These are phyloP conservation scores for Pseudoips prasinana DNA, from an alignment of 2,888 invertebrate species.

Conservation along the genomic window DNA sequence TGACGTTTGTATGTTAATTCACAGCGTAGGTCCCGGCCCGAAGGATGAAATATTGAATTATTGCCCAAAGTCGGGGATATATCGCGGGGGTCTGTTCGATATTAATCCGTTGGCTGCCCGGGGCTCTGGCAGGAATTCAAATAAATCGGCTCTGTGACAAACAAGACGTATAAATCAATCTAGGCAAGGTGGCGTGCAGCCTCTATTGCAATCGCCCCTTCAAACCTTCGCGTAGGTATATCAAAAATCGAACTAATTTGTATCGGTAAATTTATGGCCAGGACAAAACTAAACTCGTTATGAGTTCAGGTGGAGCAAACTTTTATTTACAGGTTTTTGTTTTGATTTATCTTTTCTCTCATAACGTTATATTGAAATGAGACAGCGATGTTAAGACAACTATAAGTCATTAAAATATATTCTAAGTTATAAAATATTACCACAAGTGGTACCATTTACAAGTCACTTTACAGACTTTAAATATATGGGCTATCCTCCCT, in stretches of 20 bases:
- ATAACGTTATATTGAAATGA: constrained; percentile 10
- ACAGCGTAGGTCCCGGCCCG: constrained; percentile 71
- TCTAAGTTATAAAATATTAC: too few species aligned
- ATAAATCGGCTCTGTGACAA: constrained; percentile 81
- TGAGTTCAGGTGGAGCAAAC: constrained; percentile 62
- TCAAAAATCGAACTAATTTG: constrained; percentile 69
- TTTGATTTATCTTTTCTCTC: constrained; percentile 60
- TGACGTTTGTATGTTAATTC: constrained; percentile 82
- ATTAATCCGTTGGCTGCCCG: constrained; percentile 78
- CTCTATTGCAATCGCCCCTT: constrained; percentile 69
- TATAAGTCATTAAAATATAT: too few species aligned
- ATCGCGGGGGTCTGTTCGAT: constrained; percentile 72
- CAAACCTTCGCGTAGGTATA: constrained; percentile 44
- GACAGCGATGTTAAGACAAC: too few species aligned
- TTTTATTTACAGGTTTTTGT: constrained; percentile 62
- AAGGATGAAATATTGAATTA: constrained; percentile 81
- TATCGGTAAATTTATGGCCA: constrained; percentile 74
- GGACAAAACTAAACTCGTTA: constrained; percentile 77
- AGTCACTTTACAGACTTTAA: too few species aligned
- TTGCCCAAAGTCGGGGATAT: constrained; percentile 77
- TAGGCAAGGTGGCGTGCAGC: constrained; percentile 75
- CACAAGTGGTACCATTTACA: too few species aligned
- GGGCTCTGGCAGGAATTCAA: constrained; percentile 79
- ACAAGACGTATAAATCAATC: constrained; percentile 83
- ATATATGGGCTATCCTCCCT: too few species aligned